Conservation (phyloP, 2,888 invertebrate genomes). For the Calameuta idolon region DNA sequence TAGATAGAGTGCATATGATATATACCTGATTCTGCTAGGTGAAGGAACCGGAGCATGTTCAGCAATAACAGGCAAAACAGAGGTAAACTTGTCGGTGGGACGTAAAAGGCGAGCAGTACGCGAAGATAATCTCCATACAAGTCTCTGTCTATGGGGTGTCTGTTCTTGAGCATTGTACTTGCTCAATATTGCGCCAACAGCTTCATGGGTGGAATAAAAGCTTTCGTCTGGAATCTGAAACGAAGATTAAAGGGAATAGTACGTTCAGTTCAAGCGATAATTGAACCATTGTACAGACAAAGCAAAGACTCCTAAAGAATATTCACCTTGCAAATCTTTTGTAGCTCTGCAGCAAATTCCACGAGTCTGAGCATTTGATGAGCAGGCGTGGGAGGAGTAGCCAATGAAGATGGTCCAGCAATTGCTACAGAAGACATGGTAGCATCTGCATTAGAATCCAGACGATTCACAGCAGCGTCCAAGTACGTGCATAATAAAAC, state of each 20-base stretch:
- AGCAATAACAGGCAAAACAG: conserved; percentile 80
- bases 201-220: conserved; percentile 73
- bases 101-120: conserved; percentile 79
- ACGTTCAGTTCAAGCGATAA: neutral
- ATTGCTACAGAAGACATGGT: conserved; percentile 31
- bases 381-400: conserved; percentile 54
- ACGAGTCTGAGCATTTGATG: conserved; percentile 74
- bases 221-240: conserved; percentile 76
- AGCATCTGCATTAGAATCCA: conserved; percentile 59
- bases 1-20: neutral
- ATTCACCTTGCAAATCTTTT: conserved; percentile 77
- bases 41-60: conserved; percentile 71
- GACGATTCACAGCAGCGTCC: conserved; percentile 69
- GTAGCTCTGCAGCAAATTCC: conserved; percentile 79
- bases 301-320: neutral
- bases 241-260: conserved; percentile 13
- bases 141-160: conserved; percentile 77
- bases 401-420: conserved; percentile 41
- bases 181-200: conserved; percentile 75
- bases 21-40: conserved; percentile 60
- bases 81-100: conserved; percentile 80
- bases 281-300: neutral
- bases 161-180: conserved; percentile 80
- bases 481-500: conserved; percentile 81
- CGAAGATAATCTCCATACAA: conserved; percentile 82